Conservation (phyloP, 1,140 invertebrate species). For the Copidosoma floridanum region DNA sequence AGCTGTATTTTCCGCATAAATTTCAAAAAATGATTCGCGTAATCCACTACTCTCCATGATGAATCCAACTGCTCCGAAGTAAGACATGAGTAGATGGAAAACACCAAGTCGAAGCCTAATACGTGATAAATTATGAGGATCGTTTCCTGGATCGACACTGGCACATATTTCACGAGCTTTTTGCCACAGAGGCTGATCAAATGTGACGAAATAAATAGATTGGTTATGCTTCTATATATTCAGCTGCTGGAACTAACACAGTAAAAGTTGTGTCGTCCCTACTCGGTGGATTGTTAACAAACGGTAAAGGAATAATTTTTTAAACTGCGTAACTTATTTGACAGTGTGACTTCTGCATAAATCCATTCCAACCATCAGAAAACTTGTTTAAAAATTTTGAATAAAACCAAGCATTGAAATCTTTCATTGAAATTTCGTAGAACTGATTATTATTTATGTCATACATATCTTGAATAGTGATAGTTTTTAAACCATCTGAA, state of each 20-base stretch:
- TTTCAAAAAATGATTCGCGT: neutral
- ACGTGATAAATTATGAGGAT: neutral
- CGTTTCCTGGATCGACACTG: neutral
- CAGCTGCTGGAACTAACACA: neutral
- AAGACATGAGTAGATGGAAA: neutral
- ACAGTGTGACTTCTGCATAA: neutral
- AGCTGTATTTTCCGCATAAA: neutral
- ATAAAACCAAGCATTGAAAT: neutral
- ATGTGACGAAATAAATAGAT: neutral
- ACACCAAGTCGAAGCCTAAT: neutral
- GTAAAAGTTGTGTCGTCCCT: neutral
- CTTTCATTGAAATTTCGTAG: neutral
- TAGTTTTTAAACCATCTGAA: neutral
- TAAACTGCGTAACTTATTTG: neutral
- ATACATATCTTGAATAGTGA: neutral
- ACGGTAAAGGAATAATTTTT: neutral
- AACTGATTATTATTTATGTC: neutral
- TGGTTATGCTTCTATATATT: neutral
- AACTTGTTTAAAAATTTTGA: neutral
- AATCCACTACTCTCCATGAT: neutral
- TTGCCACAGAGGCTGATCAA: neutral
- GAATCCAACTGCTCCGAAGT: neutral
- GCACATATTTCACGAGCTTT: neutral
- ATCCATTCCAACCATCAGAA: neutral
- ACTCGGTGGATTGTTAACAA: neutral